These are phyloP conservation scores for Reticulitermes speratus DNA, from an alignment of 1,140 invertebrate species.

Conservation along the genomic window DNA sequence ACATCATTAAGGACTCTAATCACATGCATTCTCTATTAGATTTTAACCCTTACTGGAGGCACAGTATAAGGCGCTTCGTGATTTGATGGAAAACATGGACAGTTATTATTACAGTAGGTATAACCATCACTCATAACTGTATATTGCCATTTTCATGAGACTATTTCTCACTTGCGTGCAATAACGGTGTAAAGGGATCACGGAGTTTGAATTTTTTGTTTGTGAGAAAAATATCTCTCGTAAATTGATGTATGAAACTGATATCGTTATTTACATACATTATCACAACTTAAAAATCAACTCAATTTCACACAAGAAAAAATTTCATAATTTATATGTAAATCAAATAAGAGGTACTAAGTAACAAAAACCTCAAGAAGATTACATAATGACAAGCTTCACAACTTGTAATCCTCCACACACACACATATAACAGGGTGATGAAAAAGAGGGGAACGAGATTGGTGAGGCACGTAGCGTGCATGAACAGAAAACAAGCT, in stretches of 20 bases:
- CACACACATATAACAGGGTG: no score
- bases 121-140: slow-evolving; percentile 7
- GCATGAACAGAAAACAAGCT: no score
- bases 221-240: neutral
- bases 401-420: no score
- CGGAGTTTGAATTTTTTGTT: neutral
- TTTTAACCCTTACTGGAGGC: neutral
- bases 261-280: neutral
- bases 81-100: slow-evolving; percentile 19
- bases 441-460: no score
- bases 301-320: no score
- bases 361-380: no score
- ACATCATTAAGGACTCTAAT: slow-evolving; percentile 12
- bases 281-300: no score
- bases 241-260: neutral
- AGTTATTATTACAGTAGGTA: neutral
- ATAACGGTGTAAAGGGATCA: neutral
- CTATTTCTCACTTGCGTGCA: neutral
- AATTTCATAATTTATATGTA: no score
- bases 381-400: no score
- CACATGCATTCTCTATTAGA: slow-evolving; percentile 12
- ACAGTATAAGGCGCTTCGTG: neutral
- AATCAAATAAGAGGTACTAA: no score
- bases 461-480: no score
- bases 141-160: neutral